These are phyloP conservation scores for Brachionus paranguensis DNA, from an alignment of 1,140 invertebrate genomes.

Conservation along the genomic window DNA sequence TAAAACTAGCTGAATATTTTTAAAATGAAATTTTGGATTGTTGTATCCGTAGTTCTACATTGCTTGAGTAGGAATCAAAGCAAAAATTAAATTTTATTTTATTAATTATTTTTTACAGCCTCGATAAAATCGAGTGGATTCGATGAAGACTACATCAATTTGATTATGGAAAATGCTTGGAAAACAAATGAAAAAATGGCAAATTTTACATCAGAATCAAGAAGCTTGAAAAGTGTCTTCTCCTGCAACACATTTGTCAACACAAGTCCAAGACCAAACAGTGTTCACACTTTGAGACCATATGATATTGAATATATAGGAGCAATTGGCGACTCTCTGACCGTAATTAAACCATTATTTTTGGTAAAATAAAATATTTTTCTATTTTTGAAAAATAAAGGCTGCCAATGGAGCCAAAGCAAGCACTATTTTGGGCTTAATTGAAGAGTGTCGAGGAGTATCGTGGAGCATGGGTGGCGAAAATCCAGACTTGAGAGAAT, in stretches of 20 bases:
- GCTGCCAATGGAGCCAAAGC: conserved; percentile 38
- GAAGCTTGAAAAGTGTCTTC: not conserved
- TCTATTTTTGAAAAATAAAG: not conserved
- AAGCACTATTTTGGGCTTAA: not conserved
- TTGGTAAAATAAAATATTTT: not conserved
- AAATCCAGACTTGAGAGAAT: not conserved
- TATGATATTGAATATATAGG: conserved; percentile 71
- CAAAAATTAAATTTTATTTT: not conserved
- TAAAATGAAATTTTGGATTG: not conserved
- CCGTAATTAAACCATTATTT: not conserved
- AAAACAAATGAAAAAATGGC: not conserved
- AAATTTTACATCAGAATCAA: not conserved
- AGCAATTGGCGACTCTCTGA: conserved; percentile 70
- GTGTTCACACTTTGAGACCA: conserved; percentile 63
- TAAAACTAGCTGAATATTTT: not conserved
- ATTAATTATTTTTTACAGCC: not conserved
- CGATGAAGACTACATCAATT: conserved; percentile 15
- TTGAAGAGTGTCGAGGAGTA: conserved; percentile 11
- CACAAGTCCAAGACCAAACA: conserved; percentile 20
- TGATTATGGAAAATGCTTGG: conserved; percentile 6
- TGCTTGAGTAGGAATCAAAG: not conserved
- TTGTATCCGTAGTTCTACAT: not conserved
- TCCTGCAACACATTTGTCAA: not conserved
- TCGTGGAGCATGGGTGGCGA: conserved; percentile 40
- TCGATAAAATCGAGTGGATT: not conserved